phyloP scores from a whole-genome alignment of 2,113 vertebrate species.

The Corynorhinus townsendii region DNA sequence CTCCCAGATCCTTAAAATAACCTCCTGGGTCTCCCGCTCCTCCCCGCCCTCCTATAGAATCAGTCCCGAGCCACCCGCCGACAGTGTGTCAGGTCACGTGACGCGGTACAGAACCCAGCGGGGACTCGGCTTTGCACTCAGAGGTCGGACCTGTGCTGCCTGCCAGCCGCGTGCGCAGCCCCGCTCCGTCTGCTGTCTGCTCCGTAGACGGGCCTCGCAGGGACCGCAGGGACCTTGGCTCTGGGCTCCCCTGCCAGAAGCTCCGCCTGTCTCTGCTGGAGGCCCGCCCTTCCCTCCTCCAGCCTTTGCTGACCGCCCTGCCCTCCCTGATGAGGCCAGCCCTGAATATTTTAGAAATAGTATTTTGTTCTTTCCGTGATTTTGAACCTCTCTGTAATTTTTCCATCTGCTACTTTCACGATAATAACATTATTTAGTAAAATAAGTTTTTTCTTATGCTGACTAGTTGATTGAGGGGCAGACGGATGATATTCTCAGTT shows the following conservation, averaged over 20 bases:
- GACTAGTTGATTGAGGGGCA: background rate
- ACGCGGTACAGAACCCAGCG: too few relatives aligned
- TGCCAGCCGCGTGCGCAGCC: accelerated
- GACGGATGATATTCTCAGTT: accelerated
- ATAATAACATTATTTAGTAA: background rate
- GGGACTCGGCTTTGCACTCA: background rate
- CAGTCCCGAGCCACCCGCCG: background rate
- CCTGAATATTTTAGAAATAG: background rate
- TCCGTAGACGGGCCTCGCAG: accelerated
- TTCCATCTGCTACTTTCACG: background rate
- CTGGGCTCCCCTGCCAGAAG: accelerated
- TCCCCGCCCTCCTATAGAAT: background rate
- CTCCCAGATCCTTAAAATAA: too few relatives aligned
- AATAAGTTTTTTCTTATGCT: background rate
- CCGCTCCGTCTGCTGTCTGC: accelerated
- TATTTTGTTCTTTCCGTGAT: background rate
- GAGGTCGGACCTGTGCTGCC: background rate
- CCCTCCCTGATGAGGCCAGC: background rate
- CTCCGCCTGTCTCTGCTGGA: background rate
- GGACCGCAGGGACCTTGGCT: background rate
- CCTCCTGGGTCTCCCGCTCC: background rate
- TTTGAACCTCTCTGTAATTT: background rate
- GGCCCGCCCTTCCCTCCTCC: accelerated
- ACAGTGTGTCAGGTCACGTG: too few relatives aligned
- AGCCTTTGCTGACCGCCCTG: background rate